Conservation (phyloP, 2,797 vertebrate genomes). For the Knipowitschia caucasica region DNA sequence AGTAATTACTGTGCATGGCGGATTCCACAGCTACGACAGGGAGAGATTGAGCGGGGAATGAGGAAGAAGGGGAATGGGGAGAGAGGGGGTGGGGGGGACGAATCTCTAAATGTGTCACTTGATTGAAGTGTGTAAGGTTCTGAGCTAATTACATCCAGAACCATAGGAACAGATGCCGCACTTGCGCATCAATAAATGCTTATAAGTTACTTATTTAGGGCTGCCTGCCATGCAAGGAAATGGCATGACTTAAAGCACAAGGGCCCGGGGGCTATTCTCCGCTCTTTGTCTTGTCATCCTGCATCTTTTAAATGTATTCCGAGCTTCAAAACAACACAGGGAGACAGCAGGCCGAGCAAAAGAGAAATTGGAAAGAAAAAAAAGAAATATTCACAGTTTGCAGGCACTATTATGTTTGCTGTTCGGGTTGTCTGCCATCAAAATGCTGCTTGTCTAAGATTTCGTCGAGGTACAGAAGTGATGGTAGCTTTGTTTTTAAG, state of each 20-base stretch:
- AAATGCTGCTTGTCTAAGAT: conserved; percentile 62
- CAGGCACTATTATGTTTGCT: conserved; percentile 71
- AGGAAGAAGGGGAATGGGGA: conserved; percentile 23
- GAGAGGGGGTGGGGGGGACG: conserved; percentile 18
- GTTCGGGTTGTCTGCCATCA: conserved; percentile 67
- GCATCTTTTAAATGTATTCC: conserved; percentile 82
- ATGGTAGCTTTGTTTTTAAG: conserved; percentile 52
- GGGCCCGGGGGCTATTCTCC: conserved; percentile 68
- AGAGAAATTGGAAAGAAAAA: conserved; percentile 33
- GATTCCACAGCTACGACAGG: conserved; percentile 56
- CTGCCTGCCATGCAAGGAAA: conserved; percentile 81
- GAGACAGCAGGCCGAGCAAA: conserved; percentile 72
- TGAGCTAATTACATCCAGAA: conserved; percentile 78
- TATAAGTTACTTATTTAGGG: conserved; percentile 84
- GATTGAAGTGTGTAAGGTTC: conserved; percentile 77
- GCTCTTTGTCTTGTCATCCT: conserved; percentile 83
- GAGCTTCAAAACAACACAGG: conserved; percentile 74
- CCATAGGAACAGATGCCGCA: conserved; percentile 78
- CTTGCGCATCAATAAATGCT: conserved; percentile 83
- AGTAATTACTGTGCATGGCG: conserved; percentile 69
- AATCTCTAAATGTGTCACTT: conserved; percentile 70
- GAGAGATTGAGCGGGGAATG: conserved; percentile 53
- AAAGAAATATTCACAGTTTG: conserved; percentile 74
- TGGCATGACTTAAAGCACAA: conserved; percentile 80
- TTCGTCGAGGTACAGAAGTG: conserved; percentile 57